phyloP scores from a whole-genome alignment of 2,797 vertebrate species.

The Allobates femoralis region DNA sequence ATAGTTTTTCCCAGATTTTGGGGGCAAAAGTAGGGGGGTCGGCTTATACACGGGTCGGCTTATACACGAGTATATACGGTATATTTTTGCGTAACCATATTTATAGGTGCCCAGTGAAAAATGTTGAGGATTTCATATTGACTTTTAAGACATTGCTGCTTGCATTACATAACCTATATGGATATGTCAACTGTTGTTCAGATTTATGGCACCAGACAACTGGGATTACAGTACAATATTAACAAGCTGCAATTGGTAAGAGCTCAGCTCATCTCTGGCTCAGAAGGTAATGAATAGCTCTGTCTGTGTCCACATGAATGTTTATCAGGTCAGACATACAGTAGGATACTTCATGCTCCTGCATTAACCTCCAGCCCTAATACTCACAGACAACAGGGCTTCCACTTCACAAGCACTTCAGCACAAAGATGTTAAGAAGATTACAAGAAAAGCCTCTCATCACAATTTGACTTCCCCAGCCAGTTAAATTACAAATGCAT shows the following conservation, averaged over 20 bases:
- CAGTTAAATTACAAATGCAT: constrained; percentile 78
- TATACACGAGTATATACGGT: too few species aligned
- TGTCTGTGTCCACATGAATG: constrained; percentile 67
- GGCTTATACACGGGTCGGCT: too few species aligned
- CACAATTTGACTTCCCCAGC: constrained; percentile 77
- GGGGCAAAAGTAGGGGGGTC: too few species aligned
- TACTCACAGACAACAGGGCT: constrained; percentile 67
- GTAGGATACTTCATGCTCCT: constrained; percentile 72
- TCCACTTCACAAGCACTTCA: constrained; percentile 75
- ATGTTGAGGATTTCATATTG: not conserved
- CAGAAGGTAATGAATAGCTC: constrained; percentile 65
- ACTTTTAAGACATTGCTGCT: not conserved
- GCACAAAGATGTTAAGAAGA: constrained; percentile 81
- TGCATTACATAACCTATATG: not conserved
- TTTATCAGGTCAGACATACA: constrained; percentile 69
- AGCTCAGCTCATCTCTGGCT: constrained; percentile 40
- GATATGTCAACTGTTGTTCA: constrained; percentile 42
- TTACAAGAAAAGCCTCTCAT: constrained; percentile 81
- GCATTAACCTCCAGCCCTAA: constrained; percentile 70
- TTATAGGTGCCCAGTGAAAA: not conserved
- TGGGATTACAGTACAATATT: constrained; percentile 63
- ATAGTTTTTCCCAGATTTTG: too few species aligned
- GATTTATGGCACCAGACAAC: constrained; percentile 48
- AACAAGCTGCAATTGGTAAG: constrained; percentile 55
- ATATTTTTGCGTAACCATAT: not conserved